Evolutionary conservation across 2,113 vertebrate species (phyloP).

Genomic region (Stegostoma tigrinum): DNA sequence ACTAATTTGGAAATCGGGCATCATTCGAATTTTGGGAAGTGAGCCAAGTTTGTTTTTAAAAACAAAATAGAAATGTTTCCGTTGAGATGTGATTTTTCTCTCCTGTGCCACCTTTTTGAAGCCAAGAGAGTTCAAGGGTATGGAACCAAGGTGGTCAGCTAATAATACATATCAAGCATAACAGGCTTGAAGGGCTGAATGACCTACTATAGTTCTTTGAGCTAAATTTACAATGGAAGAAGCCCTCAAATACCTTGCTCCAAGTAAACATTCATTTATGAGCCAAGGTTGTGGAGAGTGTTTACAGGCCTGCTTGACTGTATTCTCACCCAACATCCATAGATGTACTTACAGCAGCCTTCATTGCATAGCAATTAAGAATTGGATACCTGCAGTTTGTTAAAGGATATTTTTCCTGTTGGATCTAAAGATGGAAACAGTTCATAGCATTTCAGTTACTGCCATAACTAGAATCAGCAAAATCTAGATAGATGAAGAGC

Average conservation of each 20-base stretch:
- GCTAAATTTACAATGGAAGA: not conserved
- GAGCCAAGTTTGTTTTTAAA: not conserved
- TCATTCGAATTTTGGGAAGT: not conserved
- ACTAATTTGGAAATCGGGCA: not conserved
- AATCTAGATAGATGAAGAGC: not conserved
- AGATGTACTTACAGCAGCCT: not conserved
- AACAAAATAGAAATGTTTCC: not conserved
- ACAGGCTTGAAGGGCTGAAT: not conserved
- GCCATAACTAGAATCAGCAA: not conserved
- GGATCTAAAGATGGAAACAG: not conserved
- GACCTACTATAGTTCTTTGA: not conserved
- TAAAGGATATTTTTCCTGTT: not conserved
- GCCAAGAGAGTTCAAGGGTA: not conserved
- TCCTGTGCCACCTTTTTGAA: not conserved
- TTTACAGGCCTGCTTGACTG: not conserved
- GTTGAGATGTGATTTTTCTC: not conserved
- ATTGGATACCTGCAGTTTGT: not conserved
- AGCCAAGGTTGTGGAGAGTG: not conserved
- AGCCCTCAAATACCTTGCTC: not conserved
- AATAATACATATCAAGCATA: not conserved
- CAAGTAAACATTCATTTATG: not conserved
- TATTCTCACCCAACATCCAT: not conserved
- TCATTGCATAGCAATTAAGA: not conserved
- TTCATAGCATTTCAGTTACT: not conserved
- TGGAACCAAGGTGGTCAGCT: not conserved